Percentiles rank a stretch among this genome's conserved stretches.
Conservation (phyloP, 2,113 vertebrate genomes). For the Pelodiscus sinensis region DNA sequence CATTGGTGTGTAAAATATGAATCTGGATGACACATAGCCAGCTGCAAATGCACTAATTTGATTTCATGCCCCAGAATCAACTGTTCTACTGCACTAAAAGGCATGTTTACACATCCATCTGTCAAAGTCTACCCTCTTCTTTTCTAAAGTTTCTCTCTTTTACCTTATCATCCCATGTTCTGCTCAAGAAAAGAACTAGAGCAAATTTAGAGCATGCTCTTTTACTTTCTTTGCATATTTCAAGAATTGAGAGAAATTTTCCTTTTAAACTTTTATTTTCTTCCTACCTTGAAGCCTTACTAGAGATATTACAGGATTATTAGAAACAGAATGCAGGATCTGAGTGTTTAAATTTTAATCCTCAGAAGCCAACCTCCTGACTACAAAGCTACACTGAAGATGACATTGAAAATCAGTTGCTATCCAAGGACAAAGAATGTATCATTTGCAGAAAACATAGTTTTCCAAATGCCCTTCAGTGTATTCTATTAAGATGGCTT, state of each 20-base stretch:
- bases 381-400: neutral
- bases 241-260: neutral
- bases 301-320: slow-evolving; percentile 7
- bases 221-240: neutral
- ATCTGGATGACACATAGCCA: slow-evolving; percentile 75
- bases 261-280: neutral
- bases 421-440: rapidly evolving
- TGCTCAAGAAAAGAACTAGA: slow-evolving; percentile 52
- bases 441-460: neutral
- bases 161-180: neutral
- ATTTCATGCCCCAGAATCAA: slow-evolving; percentile 85
- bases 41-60: slow-evolving; percentile 93
- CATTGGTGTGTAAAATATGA: slow-evolving; percentile 71
- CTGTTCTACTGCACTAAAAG: slow-evolving; percentile 74
- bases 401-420: neutral
- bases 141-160: slow-evolving; percentile 62
- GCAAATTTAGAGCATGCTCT: slow-evolving; percentile 52
- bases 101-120: slow-evolving; percentile 80
- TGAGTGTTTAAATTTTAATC: slow-evolving; percentile 57
- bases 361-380: neutral
- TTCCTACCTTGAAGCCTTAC: neutral
- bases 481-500: neutral
- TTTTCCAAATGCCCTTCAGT: neutral
- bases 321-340: slow-evolving; percentile 12
- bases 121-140: slow-evolving; percentile 71